Base-by-base conservation (phyloP, 1,140 invertebrate genomes). In the Platyura marginata region DNA sequence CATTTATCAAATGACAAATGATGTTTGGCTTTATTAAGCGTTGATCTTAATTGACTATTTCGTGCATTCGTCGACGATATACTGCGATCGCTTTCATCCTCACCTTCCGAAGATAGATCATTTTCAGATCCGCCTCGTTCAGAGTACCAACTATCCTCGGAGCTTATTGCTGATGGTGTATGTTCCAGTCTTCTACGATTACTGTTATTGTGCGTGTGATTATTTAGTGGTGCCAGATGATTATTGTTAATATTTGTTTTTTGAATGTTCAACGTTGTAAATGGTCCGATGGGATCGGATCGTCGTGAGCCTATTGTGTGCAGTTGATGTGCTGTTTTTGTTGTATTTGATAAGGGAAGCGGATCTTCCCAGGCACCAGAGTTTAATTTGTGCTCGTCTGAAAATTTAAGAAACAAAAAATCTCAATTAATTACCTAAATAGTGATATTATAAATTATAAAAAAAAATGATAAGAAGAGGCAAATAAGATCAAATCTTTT, bases 1-100 rank as follows among this genome's bases (percentile, higher is more conserved):
- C 59, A 61, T 60, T 61, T 61, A 58, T 60, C 59, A 47, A 61
- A 59, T 22, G 55, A 61, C 56, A 61, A 54, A 55, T 61, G 58
- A 46, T 61, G 58, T 51, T 61, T 61, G 51, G 58, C 58, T 48
- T 57, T 58, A 46, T 59, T 59, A 43, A 61, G 55, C 39, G 58
- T 61, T 16, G 54, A 56, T 51, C 58, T 53, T 49, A 61, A 54
- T 51, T 61, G 57, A 13, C 55, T 60, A 51, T 60, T 61, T 49
- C 58, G 55, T 51, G 58, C 54, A 21, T 59, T 47, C 50, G 48
- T 51, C 21, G 44, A 37, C 46, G 39, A 54, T 38, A 56, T 49
- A 20, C 22, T 32, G 13, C 23, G n/a, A 19, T 41, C 23, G 13
- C n/a, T n/a, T 15, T 44, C 37, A 19, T 44, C 43, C 20, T 45